phyloP scores from a whole-genome alignment of 2,888 invertebrate genomes.

The Polymixis flavicincta region DNA sequence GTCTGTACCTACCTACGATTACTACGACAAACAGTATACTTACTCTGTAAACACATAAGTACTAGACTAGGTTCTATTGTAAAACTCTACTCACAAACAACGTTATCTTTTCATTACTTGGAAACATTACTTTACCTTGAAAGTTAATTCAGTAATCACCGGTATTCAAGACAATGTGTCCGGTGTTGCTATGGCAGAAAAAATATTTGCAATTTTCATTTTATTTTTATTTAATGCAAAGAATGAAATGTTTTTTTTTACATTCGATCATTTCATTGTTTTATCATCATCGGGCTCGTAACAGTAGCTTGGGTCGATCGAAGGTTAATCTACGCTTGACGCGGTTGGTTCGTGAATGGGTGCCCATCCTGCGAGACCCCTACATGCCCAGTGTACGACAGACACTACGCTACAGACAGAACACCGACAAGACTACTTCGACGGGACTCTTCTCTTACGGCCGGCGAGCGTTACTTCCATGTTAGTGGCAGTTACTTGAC shows the following conservation, averaged over 20 bases:
- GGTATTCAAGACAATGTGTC: conserved; percentile 39
- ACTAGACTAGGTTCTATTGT: conserved; percentile 20
- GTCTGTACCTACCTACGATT: neutral
- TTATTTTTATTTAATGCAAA: neutral
- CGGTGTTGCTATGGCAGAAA: conserved; percentile 39
- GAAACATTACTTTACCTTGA: conserved; percentile 52
- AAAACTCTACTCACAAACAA: conserved; percentile 18
- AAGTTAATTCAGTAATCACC: conserved; percentile 60
- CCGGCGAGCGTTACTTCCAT: too few relatives aligned
- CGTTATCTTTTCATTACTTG: conserved; percentile 41
- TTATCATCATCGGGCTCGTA: too few relatives aligned
- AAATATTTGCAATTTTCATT: too few relatives aligned
- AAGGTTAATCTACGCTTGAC: neutral
- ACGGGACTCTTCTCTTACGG: too few relatives aligned
- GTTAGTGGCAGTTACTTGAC: too few relatives aligned
- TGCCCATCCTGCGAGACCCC: too few relatives aligned
- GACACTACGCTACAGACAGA: too few relatives aligned
- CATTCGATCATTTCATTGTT: too few relatives aligned
- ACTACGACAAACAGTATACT: neutral
- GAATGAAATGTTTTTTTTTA: neutral
- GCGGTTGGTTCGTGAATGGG: too few relatives aligned
- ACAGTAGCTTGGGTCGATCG: neutral
- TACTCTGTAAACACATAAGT: neutral
- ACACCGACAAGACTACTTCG: too few relatives aligned
- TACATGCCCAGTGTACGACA: too few relatives aligned